Conservation (phyloP, 2,797 vertebrate species). For the Acanthis flammea region DNA sequence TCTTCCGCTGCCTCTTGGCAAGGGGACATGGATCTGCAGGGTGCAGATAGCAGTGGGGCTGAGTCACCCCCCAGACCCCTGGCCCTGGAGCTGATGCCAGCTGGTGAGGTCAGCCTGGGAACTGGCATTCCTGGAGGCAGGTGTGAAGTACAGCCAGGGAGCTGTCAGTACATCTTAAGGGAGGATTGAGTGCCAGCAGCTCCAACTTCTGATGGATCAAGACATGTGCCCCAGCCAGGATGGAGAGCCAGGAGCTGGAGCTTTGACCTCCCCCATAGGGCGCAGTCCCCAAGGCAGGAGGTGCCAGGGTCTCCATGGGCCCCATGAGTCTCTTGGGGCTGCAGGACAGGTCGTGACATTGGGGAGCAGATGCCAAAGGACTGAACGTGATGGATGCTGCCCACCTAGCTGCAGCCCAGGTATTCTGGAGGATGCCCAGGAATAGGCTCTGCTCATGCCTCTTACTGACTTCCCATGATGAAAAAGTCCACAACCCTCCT, state of each 20-base stretch:
- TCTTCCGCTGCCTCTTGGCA: background rate
- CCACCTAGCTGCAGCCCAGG: background rate
- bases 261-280: background rate
- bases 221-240: background rate
- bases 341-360: accelerated
- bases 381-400: accelerated
- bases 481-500: background rate
- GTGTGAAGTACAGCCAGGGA: background rate
- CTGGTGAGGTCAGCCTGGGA: background rate
- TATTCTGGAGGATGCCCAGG: accelerated
- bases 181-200: background rate
- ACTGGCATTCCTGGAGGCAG: background rate
- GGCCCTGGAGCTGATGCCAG: background rate
- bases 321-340: background rate
- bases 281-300: background rate
- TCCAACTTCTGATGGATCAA: background rate
- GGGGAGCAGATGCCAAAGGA: background rate
- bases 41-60: background rate
- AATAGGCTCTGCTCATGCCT: background rate
- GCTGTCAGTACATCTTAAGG: background rate
- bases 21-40: background rate
- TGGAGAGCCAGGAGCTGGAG: background rate
- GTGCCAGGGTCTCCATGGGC: background rate
- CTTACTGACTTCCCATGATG: background rate
- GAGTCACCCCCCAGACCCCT: background rate